These are phyloP conservation scores for Hemiscyllium ocellatum DNA, from an alignment of 2,113 vertebrate species.

Conservation along the genomic window DNA sequence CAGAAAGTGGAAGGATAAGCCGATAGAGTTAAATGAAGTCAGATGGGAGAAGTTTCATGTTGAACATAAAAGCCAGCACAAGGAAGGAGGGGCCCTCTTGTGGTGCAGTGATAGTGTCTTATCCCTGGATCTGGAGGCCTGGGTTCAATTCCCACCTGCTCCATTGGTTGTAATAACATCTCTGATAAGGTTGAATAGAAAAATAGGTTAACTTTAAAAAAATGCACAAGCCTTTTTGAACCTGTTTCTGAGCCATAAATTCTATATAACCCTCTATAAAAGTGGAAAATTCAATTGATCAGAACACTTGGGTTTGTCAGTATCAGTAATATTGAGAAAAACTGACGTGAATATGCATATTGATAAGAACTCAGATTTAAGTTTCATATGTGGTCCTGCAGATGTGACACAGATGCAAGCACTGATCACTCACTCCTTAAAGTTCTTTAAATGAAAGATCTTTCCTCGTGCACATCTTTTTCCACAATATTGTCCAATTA, in stretches of 20 bases:
- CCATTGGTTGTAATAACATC: no score
- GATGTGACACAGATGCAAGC: background rate
- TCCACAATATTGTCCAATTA: background rate
- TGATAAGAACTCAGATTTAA: background rate
- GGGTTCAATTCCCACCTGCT: no score
- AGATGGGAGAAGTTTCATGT: background rate
- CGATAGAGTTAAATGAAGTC: no score
- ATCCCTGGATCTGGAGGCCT: no score
- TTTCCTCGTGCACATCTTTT: background rate
- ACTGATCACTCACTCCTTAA: background rate
- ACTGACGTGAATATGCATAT: background rate
- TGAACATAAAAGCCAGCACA: background rate
- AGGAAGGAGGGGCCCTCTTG: no score
- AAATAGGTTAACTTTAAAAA: no score
- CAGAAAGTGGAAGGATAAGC: no score
- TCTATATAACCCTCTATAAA: background rate
- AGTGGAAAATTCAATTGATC: background rate
- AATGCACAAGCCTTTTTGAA: background rate
- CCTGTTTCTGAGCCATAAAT: background rate
- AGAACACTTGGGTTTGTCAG: background rate
- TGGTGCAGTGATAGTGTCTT: no score
- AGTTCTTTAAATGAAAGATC: background rate
- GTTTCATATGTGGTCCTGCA: background rate
- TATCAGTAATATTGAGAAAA: background rate
- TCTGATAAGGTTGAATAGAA: no score